Conservation (phyloP, 2,888 invertebrate species). For the Drosophila meridiana region DNA sequence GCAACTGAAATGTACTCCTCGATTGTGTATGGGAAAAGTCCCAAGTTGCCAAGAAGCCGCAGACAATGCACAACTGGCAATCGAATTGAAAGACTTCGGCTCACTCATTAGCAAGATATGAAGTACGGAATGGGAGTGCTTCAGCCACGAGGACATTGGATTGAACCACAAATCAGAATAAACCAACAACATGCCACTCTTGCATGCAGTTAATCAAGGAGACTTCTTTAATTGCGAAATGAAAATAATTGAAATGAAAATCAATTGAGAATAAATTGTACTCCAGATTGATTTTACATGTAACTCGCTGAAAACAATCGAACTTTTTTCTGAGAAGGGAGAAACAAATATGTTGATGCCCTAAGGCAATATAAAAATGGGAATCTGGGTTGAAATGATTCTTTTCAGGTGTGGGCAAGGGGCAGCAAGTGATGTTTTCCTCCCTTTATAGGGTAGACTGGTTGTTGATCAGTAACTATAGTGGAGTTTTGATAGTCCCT, state of each 20-base stretch:
- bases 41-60: constrained; percentile 5
- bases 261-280: background rate
- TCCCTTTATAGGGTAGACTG: background rate
- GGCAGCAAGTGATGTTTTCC: background rate
- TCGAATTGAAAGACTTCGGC: background rate
- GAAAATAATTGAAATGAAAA: constrained; percentile 3
- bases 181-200: background rate
- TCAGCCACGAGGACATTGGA: background rate
- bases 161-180: background rate
- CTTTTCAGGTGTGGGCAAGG: too few species aligned
- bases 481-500: too few species aligned
- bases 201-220: background rate
- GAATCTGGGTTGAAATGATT: background rate
- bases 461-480: too few species aligned
- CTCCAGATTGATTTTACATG: background rate
- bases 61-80: constrained; percentile 2
- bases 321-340: background rate
- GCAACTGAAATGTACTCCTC: constrained; percentile 28
- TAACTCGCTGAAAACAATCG: background rate
- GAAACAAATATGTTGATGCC: background rate
- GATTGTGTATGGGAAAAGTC: constrained; percentile 37
- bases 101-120: background rate
- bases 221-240: background rate
- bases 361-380: background rate
- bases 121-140: background rate